phyloP scores from a whole-genome alignment of 2,888 invertebrate species.

The Yponomeuta malinellus region DNA sequence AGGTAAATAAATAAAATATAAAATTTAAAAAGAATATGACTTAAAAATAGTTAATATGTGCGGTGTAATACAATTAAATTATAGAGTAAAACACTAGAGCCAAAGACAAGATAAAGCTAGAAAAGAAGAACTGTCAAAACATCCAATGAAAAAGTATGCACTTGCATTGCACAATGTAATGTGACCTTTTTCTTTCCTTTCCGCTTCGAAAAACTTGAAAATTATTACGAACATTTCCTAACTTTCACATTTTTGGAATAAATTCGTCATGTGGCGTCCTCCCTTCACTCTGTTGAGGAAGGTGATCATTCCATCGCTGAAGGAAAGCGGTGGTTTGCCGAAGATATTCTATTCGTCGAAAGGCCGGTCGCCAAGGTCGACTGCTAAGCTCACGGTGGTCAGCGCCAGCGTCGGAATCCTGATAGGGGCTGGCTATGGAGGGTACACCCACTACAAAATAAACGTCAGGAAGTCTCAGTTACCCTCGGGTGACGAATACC shows the following conservation, averaged over 20 bases:
- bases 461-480: slow-evolving; percentile 45
- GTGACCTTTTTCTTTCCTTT: slow-evolving; percentile 4
- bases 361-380: slow-evolving; percentile 52
- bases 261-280: slow-evolving; percentile 58
- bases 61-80: no score
- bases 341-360: slow-evolving; percentile 52
- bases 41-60: no score
- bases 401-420: slow-evolving; percentile 77
- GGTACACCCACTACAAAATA: slow-evolving; percentile 67
- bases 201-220: neutral
- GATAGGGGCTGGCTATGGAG: slow-evolving; percentile 72
- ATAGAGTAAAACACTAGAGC: neutral
- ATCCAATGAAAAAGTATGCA: neutral
- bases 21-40: no score
- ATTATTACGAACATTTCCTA: no score
- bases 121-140: neutral
- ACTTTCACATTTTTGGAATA: slow-evolving; percentile 11
- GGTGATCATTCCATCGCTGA: slow-evolving; percentile 44
- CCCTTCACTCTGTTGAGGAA: slow-evolving; percentile 49
- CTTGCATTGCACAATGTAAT: neutral
- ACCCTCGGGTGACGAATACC: slow-evolving; percentile 53
- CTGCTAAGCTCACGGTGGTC: slow-evolving; percentile 70
- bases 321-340: slow-evolving; percentile 41
- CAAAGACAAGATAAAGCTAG: neutral
- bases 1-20: no score